Evolutionary conservation across 2,113 vertebrate genomes (phyloP).

Genomic region (Zosterops pallidus): DNA sequence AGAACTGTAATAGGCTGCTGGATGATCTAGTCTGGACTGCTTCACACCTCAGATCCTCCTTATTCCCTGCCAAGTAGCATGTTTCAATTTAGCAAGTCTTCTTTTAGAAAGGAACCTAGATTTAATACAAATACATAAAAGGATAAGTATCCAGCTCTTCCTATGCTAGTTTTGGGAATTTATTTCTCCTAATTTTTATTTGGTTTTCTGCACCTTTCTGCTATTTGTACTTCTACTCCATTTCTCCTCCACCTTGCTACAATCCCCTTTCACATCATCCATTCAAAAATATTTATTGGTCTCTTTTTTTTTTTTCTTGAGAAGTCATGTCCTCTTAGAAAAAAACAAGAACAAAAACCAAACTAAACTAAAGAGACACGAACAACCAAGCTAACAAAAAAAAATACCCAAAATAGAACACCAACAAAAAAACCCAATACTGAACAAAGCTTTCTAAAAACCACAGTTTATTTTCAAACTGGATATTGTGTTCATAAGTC

Average conservation of each 20-base stretch:
- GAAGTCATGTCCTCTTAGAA: background rate
- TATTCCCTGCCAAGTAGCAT: background rate
- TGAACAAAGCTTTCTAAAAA: background rate
- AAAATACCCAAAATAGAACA: background rate
- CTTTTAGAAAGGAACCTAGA: background rate
- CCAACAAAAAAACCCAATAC: fast-evolving
- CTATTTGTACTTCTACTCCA: background rate
- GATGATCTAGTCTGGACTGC: background rate
- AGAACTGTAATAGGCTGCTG: background rate
- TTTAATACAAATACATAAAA: background rate
- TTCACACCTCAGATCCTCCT: background rate
- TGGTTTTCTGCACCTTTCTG: background rate
- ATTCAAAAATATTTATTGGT: background rate
- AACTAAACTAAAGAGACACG: background rate
- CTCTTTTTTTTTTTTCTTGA: background rate
- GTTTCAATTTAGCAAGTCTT: background rate
- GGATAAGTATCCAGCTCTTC: fast-evolving
- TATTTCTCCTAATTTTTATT: background rate
- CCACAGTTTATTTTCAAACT: background rate
- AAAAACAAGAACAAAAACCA: too few species aligned
- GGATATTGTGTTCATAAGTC: fast-evolving
- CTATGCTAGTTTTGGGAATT: background rate
- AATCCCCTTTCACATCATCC: background rate
- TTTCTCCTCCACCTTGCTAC: background rate
- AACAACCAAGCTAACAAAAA: fast-evolving